phyloP scores from a whole-genome alignment of 1,140 invertebrate species.

The Teleogryllus occipitalis region DNA sequence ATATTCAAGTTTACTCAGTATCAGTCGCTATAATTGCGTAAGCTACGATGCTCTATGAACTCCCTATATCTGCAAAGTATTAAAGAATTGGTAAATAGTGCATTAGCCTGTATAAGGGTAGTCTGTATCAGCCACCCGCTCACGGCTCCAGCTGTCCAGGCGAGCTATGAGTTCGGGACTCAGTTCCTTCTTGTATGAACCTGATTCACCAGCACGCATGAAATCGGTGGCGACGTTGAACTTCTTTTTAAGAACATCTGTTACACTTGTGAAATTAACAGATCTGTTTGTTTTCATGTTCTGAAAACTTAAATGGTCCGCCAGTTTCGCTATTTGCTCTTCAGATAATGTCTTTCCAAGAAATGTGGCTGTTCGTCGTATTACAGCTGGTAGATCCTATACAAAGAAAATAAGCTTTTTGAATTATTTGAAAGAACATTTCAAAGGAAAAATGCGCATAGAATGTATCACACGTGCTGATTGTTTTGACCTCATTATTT shows the following conservation, averaged over 20 bases:
- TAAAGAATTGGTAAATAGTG: too few species aligned
- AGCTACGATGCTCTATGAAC: too few species aligned
- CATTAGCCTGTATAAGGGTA: conserved; percentile 21
- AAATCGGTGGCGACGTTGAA: conserved; percentile 39
- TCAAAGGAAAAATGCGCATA: too few species aligned
- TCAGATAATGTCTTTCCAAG: conserved; percentile 15
- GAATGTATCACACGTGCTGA: too few species aligned
- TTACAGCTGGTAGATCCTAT: conserved; percentile 16
- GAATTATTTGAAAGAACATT: too few species aligned
- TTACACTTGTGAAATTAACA: conserved; percentile 50
- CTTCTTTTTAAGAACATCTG: conserved; percentile 36
- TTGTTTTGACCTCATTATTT: too few species aligned
- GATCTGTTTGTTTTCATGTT: conserved; percentile 45
- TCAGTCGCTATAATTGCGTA: too few species aligned
- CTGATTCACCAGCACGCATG: conserved; percentile 46
- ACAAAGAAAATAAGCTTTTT: too few species aligned
- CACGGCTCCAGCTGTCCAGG: conserved; percentile 48
- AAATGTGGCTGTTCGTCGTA: conserved; percentile 20
- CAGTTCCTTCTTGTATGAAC: conserved; percentile 55
- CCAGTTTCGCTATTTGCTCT: conserved; percentile 13
- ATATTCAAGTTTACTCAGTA: too few species aligned
- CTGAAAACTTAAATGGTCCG: conserved; percentile 27
- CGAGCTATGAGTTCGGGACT: conserved; percentile 40
- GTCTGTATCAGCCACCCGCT: conserved; percentile 35
- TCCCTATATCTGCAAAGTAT: too few species aligned